These are phyloP conservation scores for Limnephilus rhombicus DNA, from an alignment of 2,888 invertebrate species.

Conservation along the genomic window DNA sequence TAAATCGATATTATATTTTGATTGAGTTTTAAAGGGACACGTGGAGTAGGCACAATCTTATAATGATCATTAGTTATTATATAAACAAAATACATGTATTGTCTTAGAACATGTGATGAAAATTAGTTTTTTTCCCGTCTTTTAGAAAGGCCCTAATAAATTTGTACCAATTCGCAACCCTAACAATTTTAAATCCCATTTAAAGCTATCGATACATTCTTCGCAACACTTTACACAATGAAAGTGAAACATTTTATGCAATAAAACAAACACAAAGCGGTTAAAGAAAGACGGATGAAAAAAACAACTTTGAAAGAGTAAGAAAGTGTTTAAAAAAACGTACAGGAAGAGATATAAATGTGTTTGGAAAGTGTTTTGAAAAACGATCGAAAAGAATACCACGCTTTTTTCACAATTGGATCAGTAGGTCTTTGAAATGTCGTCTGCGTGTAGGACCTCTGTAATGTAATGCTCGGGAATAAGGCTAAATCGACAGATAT, in stretches of 20 bases:
- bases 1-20: no score
- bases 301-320: neutral
- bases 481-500: slow-evolving; percentile 3
- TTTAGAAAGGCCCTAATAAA: neutral
- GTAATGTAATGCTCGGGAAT: neutral
- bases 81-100: no score
- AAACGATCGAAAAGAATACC: neutral
- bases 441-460: slow-evolving; percentile 4
- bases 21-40: no score
- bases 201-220: neutral
- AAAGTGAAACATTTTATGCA: neutral
- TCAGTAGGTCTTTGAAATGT: slow-evolving; percentile 31
- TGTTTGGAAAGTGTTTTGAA: neutral
- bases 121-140: no score
- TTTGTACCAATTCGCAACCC: neutral
- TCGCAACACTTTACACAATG: neutral
- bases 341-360: neutral
- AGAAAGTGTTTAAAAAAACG: neutral
- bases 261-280: neutral
- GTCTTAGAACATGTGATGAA: no score
- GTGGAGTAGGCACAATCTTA: no score
- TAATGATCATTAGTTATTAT: no score
- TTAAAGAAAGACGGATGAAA: neutral
- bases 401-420: slow-evolving; percentile 38
- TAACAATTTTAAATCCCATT: neutral